phyloP scores from a whole-genome alignment of 2,113 vertebrate genomes.

The Spheniscus mendiculus region DNA sequence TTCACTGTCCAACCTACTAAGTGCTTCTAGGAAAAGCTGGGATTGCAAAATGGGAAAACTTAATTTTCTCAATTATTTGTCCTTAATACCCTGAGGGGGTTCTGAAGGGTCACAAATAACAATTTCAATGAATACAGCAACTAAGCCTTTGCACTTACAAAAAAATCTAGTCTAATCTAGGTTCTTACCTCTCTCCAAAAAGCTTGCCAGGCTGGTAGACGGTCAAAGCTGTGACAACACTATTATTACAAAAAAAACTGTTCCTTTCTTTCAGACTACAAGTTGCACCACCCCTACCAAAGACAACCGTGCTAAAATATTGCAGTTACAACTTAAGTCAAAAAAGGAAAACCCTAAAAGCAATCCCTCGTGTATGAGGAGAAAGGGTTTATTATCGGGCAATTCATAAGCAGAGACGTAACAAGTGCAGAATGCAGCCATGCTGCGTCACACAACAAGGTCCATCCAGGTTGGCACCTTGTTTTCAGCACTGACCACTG shows the following conservation, averaged over 20 bases:
- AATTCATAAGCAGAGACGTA: not conserved
- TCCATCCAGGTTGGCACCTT: not conserved
- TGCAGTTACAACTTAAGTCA: not conserved
- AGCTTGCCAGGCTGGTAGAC: not conserved
- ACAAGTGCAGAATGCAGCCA: not conserved
- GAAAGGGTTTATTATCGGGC: not conserved
- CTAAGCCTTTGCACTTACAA: not conserved
- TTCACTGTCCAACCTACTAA: not conserved
- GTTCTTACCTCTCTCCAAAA: not conserved
- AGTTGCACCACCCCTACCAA: not conserved
- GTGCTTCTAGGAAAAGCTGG: not conserved
- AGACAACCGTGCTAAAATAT: not conserved
- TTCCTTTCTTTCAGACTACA: not conserved
- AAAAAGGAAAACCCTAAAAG: not conserved
- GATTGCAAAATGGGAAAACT: not conserved
- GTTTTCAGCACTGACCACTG: not conserved
- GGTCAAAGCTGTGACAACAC: not conserved
- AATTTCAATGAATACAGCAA: not conserved
- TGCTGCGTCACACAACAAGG: not conserved
- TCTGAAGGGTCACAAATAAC: not conserved
- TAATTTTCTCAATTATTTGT: not conserved
- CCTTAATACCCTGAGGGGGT: not conserved
- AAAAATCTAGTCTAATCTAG: not conserved
- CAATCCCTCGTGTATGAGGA: not conserved
- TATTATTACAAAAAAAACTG: fast-evolving